Conservation (phyloP, 1,140 invertebrate genomes). For the Trichonephila clavipes region DNA sequence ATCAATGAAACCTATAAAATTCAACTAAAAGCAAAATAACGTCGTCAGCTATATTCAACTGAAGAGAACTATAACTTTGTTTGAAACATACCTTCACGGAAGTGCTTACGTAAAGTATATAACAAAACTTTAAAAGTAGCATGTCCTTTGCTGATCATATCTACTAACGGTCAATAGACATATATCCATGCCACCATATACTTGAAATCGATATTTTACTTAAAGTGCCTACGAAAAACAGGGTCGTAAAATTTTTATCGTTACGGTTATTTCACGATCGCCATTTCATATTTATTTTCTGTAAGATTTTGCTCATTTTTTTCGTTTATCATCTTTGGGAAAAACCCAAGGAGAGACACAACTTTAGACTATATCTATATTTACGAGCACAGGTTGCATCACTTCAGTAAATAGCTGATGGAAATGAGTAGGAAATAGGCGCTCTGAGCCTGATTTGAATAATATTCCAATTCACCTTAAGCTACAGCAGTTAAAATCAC, state of each 20-base stretch:
- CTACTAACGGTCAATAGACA: conserved; percentile 19
- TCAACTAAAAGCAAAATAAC: not conserved
- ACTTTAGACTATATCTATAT: conserved; percentile 40
- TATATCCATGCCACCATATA: not conserved
- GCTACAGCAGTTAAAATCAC: conserved; percentile 57
- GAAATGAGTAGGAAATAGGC: conserved; percentile 49
- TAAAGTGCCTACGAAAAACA: conserved; percentile 42
- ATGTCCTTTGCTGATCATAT: conserved; percentile 6
- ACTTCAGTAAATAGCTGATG: conserved; percentile 58
- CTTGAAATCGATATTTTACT: conserved; percentile 59
- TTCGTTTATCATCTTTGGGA: conserved; percentile 30
- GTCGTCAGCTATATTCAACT: not conserved
- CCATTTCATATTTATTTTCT: conserved; percentile 64
- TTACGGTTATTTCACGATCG: conserved; percentile 18
- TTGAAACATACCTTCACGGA: not conserved
- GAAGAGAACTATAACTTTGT: not conserved
- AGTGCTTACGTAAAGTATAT: not conserved
- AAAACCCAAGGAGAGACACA: not conserved
- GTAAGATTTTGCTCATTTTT: conserved; percentile 34
- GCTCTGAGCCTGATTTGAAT: conserved; percentile 54
- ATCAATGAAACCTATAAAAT: not conserved
- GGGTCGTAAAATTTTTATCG: conserved; percentile 63
- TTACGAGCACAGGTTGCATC: conserved; percentile 53
- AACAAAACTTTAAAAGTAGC: not conserved
- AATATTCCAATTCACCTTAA: conserved; percentile 61